Evolutionary conservation across 2,113 vertebrate genomes (phyloP), one percentile per base, ranked within the genome.

Genomic region (Stercorarius parasiticus): DNA sequence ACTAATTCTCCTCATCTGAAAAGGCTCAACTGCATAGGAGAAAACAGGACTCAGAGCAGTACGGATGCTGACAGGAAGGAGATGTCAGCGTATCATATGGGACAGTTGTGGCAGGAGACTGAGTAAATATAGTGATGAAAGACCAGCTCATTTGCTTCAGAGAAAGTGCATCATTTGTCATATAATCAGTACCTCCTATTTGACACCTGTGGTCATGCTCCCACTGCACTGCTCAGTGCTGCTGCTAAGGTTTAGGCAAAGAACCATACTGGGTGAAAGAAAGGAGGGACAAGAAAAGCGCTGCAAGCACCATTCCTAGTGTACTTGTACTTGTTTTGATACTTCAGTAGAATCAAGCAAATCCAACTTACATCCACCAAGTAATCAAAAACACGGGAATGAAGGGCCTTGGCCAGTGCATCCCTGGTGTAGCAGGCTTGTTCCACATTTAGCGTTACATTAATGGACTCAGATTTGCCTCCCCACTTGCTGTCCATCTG

Each of bases 401-500:
- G 99, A 93, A 99, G 98, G 23, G 99, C 99, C 96, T 99, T 99
- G 96, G 99, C 98, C n/a, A 99, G 98, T 0, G 99, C 99, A 7
- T 99, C 99, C 25, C 99, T 98, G 10, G 99, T 99, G 97, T 99
- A 99, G 87, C 98, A 99, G 27, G 99, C 99, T 96, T 99, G 99
- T 88, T 99, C 99, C 97, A 99, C 99, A 0, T 99, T 99, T 58
- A 99, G 98, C 0, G 99, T 99, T 93, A 99, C 99, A 0, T 99
- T 97, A 27, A 99, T 99, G 59, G 99, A 99, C 96, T 99, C 99
- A 0, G 99, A 97, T 45, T 99, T 98, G 62, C 98, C 99, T 17
- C 99, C 99, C 99, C 99, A 99, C 95, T 99, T 99, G 98, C 99
- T 99, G 89, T 99, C 99, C 99, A 99, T 99, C 98, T 99, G 99